phyloP scores from a whole-genome alignment of 2,888 invertebrate species.

The Drosophila eohydei region DNA sequence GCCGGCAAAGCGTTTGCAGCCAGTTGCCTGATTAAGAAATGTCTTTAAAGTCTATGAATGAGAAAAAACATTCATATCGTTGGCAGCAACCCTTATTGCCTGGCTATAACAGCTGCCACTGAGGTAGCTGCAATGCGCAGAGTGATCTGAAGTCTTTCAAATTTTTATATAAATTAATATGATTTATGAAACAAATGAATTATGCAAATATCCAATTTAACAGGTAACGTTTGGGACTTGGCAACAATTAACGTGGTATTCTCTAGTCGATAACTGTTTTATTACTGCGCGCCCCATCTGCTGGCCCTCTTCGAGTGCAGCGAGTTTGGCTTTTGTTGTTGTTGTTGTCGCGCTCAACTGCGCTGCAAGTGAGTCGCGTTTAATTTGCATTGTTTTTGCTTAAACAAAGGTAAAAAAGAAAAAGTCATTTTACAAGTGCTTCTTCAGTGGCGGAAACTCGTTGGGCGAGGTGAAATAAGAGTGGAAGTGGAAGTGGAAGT shows the following conservation, averaged over 20 bases:
- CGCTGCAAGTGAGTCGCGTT: conserved; percentile 81
- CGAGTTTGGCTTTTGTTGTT: conserved; percentile 50
- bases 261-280: conserved; percentile 17
- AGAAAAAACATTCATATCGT: neutral
- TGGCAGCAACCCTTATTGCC: conserved; percentile 47
- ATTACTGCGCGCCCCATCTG: conserved; percentile 3
- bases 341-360: conserved; percentile 73
- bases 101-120: conserved; percentile 3
- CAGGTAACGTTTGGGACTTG: no score
- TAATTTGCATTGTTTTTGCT: conserved; percentile 81
- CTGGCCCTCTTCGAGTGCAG: conserved; percentile 53
- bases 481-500: neutral
- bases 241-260: conserved; percentile 20
- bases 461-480: neutral
- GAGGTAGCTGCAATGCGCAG: neutral
- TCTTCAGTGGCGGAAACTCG: conserved; percentile 22
- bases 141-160: neutral
- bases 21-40: conserved; percentile 62
- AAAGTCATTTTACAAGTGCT: conserved; percentile 78
- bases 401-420: conserved; percentile 70
- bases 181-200: no score
- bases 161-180: neutral
- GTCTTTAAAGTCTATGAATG: conserved; percentile 35
- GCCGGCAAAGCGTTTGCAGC: conserved; percentile 22
- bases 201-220: no score